These are phyloP conservation scores for Strix occidentalis DNA, from an alignment of 2,797 vertebrate genomes.

Conservation along the genomic window DNA sequence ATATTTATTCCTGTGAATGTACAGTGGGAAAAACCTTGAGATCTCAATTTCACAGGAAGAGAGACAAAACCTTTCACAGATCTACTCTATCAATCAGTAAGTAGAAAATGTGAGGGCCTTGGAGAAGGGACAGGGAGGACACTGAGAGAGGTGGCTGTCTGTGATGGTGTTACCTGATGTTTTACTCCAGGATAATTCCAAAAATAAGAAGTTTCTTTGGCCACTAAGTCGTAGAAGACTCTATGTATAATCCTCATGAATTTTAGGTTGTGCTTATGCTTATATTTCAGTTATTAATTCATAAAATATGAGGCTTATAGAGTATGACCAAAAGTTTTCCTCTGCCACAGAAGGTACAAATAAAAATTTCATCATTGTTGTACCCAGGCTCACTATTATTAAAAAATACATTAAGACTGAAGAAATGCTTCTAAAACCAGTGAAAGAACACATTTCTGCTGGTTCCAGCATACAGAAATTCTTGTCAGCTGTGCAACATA, in stretches of 20 bases:
- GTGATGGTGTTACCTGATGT: neutral
- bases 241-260: neutral
- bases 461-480: neutral
- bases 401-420: neutral
- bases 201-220: neutral
- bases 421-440: neutral
- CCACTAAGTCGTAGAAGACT: neutral
- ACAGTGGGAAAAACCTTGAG: neutral
- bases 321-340: neutral
- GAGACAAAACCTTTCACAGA: neutral
- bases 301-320: neutral
- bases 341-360: neutral
- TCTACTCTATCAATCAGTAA: neutral
- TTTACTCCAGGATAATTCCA: neutral
- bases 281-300: neutral
- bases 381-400: neutral
- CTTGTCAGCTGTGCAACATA: neutral
- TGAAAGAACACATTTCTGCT: neutral
- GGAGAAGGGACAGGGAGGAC: neutral
- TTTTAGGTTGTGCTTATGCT: neutral
- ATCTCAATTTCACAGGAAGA: neutral
- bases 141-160: neutral
- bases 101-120: neutral
- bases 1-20: neutral
- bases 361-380: neutral